Evolutionary conservation across 2,797 vertebrate species (phyloP), one percentile per base, ranked within the genome.

Genomic region (Pseudochirops cupreus): DNA sequence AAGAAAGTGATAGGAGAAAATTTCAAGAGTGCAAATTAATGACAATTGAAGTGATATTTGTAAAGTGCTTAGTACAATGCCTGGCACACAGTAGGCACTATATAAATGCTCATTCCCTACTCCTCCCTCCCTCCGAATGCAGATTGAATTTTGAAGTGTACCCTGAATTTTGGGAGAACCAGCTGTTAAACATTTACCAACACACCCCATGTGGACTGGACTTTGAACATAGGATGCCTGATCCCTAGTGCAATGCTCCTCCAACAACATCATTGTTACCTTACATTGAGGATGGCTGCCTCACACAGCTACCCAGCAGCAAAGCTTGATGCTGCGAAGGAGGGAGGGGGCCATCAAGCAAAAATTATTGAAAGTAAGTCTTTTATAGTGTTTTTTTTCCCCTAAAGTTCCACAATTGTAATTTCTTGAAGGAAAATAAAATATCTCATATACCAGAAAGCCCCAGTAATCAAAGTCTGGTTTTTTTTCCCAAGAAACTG

Each of bases 401-500:
- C 90, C 39, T 54, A 55, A 91, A 91, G 29, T 55, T 13, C 14
- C 52, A 91, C 52, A 91, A 91, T 16, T 21, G 28, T 91, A 16
- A 91, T 91, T 91, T 54, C 89, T 91, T 55, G 16, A 10, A 50
- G 46, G 31, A 39, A 95, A 93, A 5, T 21, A 67, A 50, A 50
- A 11, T 58, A 67, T 91, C 56, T 96, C 21, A 28, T 91, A 26
- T 50, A 31, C n/a, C 1, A 31, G 57, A 33, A 90, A 33, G 31
- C 67, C 9, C 87, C 91, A 58, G 31, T 39, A 90, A 18, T 52
- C 93, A 91, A 91, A 31, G 31, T 39, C 21, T 74, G 33, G 16
- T 33, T 74, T 18, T 67, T 67, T 92, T 94, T 95, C 92, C 94
- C 95, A 91, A 97, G 59, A 91, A 95, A 33, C 28, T 67, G 33